Conservation (phyloP, 2,113 vertebrate species). For the Gila orcuttii region DNA sequence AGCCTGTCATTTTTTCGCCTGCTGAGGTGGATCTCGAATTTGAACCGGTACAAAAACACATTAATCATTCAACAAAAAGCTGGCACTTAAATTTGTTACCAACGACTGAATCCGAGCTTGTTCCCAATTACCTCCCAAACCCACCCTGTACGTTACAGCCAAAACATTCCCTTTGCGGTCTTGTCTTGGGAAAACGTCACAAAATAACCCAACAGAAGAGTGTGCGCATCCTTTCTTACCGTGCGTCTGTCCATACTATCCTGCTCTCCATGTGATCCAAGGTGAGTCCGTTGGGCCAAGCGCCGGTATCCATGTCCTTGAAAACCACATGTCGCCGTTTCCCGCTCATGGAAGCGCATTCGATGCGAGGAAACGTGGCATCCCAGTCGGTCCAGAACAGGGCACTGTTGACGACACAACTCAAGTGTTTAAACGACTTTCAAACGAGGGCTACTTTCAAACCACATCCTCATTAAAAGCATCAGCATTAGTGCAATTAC, state of each 20-base stretch:
- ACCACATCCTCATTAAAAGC: slow-evolving; percentile 29
- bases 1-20: neutral
- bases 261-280: slow-evolving; percentile 88
- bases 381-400: slow-evolving; percentile 94
- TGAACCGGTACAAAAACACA: neutral
- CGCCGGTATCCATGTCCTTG: slow-evolving; percentile 87
- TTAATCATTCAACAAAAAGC: neutral
- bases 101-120: neutral
- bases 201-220: neutral
- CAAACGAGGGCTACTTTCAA: neutral
- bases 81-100: neutral
- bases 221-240: slow-evolving; percentile 66
- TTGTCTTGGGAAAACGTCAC: slow-evolving; percentile 1
- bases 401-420: slow-evolving; percentile 71
- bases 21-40: neutral
- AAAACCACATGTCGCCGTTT: slow-evolving; percentile 83
- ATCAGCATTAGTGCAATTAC: slow-evolving; percentile 12
- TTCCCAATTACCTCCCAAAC: neutral
- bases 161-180: neutral
- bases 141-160: neutral
- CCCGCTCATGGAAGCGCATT: slow-evolving; percentile 88
- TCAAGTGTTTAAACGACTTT: neutral
- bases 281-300: slow-evolving; percentile 89
- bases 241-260: slow-evolving; percentile 89
- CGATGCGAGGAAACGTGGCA: slow-evolving; percentile 87